Percentiles rank a stretch among this genome's conserved stretches.
Conservation (phyloP, 2,113 vertebrate species). For the Megaptera novaeangliae region DNA sequence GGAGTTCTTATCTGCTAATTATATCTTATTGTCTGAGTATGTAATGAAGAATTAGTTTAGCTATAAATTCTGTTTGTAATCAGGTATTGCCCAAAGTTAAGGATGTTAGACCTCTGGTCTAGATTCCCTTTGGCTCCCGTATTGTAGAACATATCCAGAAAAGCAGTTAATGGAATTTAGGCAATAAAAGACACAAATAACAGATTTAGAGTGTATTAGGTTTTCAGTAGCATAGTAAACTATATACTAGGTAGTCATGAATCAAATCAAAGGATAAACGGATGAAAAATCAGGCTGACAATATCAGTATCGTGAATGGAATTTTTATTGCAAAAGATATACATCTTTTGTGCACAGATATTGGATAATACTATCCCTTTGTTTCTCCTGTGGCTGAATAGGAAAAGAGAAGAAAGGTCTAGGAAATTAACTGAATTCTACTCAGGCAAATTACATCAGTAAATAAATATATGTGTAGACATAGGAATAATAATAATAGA, state of each 20-base stretch:
- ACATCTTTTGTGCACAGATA: not conserved
- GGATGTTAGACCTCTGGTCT: not conserved
- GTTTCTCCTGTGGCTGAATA: not conserved
- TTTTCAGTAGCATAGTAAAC: not conserved
- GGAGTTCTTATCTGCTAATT: not conserved
- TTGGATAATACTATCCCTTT: not conserved
- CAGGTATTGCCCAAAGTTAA: not conserved
- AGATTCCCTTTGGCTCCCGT: not conserved
- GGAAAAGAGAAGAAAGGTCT: not conserved
- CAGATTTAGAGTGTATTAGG: not conserved
- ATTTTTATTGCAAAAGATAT: not conserved
- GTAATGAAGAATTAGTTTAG: not conserved
- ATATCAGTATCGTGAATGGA: not conserved
- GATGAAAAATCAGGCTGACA: not conserved
- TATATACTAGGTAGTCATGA: not conserved
- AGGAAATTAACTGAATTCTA: not conserved
- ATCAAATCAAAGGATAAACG: not conserved
- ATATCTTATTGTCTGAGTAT: not conserved
- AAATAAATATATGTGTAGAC: not conserved
- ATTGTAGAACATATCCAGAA: not conserved
- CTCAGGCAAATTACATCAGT: not conserved
- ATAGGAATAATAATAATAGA: not conserved
- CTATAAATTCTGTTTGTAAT: conserved; percentile 21
- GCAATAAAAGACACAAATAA: not conserved
- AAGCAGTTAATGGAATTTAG: not conserved